Conservation (phyloP, 2,797 vertebrate species). For the Discoglossus pictus region DNA sequence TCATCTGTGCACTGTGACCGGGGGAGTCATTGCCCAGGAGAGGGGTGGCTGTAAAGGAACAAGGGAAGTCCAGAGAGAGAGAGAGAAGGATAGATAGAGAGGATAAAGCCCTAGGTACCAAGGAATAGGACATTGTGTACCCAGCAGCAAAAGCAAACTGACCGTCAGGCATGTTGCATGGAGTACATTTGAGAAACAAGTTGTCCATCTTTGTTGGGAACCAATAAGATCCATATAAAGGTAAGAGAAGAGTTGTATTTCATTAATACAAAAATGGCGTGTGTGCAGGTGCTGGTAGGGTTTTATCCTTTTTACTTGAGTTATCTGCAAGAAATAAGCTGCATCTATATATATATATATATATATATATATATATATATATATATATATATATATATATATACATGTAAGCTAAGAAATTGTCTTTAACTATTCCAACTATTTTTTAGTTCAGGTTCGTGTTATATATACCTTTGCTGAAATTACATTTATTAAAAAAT, state of each 20-base stretch:
- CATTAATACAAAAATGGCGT: no score
- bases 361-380: no score
- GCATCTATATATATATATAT: no score
- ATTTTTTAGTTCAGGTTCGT: no score
- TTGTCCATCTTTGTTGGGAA: not conserved
- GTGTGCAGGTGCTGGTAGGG: no score
- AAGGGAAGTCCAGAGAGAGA: slow-evolving; percentile 3
- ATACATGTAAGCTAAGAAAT: no score
- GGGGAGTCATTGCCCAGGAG: fast-evolving
- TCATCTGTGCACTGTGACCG: slow-evolving; percentile 9
- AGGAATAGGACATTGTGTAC: not conserved
- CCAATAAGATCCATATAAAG: not conserved
- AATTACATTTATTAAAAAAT: no score
- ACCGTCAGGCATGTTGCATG: not conserved
- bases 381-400: no score
- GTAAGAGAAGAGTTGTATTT: not conserved
- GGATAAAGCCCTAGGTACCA: slow-evolving; percentile 3
- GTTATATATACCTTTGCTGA: no score
- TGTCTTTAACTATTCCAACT: no score
- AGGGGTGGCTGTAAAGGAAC: slow-evolving; percentile 3
- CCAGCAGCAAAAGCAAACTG: slow-evolving; percentile 2
- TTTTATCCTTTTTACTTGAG: no score
- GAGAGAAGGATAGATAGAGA: slow-evolving; percentile 1
- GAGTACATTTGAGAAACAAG: not conserved
- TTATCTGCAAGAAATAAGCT: no score